These are phyloP conservation scores for Nasua narica DNA, from an alignment of 2,797 vertebrate species.

Conservation along the genomic window DNA sequence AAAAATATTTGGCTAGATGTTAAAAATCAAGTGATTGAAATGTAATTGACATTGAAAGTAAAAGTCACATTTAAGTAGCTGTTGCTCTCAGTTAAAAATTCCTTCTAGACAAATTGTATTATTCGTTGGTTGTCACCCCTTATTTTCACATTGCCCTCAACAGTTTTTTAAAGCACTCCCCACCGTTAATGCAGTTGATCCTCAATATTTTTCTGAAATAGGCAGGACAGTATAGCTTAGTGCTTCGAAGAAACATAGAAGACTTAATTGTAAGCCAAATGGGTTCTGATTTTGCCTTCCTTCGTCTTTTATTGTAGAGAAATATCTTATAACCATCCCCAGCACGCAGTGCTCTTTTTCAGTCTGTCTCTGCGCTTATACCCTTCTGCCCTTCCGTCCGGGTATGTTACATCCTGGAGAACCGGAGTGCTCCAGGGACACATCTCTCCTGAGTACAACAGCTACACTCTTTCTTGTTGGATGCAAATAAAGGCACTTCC, in stretches of 20 bases:
- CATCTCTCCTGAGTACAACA: background rate
- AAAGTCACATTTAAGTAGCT: constrained; percentile 43
- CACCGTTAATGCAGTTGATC: background rate
- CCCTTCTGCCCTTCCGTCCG: background rate
- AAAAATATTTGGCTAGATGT: constrained; percentile 30
- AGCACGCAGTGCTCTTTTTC: background rate
- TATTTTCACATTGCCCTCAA: background rate
- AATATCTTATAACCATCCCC: background rate
- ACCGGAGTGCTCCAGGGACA: background rate
- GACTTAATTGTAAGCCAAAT: background rate
- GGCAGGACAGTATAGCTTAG: background rate
- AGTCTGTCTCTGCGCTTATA: background rate
- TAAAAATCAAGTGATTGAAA: constrained; percentile 50
- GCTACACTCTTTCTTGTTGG: background rate
- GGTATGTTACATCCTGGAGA: background rate
- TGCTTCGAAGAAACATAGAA: background rate
- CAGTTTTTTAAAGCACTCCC: background rate
- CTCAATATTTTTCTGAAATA: background rate
- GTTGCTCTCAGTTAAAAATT: constrained; percentile 39
- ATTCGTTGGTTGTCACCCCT: background rate
- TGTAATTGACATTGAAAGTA: constrained; percentile 44
- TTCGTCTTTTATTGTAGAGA: background rate
- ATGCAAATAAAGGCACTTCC: background rate
- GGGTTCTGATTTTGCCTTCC: constrained; percentile 5
- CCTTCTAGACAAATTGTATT: background rate